Conservation (phyloP, 2,113 vertebrate genomes). For the Hiodon tergisus region DNA sequence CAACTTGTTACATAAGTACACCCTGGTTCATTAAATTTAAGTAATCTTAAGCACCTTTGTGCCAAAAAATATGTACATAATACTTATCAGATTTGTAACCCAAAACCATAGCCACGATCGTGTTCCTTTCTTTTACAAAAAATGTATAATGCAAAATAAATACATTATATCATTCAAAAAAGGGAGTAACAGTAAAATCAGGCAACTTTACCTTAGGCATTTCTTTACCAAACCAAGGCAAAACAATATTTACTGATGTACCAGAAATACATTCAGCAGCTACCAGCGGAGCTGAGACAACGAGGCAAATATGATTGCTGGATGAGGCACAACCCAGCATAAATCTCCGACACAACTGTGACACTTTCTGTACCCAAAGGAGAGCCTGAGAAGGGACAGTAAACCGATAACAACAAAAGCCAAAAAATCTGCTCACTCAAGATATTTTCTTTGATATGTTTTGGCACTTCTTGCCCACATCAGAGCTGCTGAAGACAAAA, state of each 20-base stretch:
- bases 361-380: slow-evolving; percentile 10
- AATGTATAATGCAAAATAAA: no score
- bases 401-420: slow-evolving; percentile 8
- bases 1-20: background rate
- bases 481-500: slow-evolving; percentile 50
- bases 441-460: slow-evolving; percentile 33
- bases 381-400: slow-evolving; percentile 5
- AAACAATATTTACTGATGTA: background rate
- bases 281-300: background rate
- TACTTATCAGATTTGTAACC: background rate
- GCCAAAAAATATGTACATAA: no score
- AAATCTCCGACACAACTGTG: background rate
- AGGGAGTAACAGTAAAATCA: no score
- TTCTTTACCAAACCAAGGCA: no score
- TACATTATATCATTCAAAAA: no score
- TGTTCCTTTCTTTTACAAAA: background rate
- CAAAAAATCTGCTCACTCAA: background rate
- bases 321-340: background rate
- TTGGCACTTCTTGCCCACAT: slow-evolving; percentile 53
- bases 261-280: background rate
- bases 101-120: background rate
- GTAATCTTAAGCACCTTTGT: no score
- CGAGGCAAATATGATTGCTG: background rate
- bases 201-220: no score
- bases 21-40: no score